Evolutionary conservation across 2,888 invertebrate species (phyloP).

Genomic region (Caradrina kadenii): DNA sequence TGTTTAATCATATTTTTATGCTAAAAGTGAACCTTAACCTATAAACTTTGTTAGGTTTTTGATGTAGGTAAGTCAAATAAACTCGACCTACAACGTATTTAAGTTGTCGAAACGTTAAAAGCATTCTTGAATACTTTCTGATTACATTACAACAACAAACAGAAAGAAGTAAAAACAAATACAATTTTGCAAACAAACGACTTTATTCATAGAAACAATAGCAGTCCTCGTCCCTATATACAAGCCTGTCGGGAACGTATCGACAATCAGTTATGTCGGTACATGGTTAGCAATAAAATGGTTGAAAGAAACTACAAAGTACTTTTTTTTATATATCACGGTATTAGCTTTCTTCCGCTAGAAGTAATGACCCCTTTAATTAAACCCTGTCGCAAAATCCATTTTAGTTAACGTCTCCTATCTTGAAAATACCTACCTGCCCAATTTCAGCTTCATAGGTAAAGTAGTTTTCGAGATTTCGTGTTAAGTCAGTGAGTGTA

Average conservation of each 20-base stretch:
- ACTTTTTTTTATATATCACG: too few relatives aligned
- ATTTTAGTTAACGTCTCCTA: too few relatives aligned
- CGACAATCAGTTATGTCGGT: conserved; percentile 4
- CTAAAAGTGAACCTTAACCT: not conserved
- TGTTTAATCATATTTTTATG: not conserved
- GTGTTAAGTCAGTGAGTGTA: too few relatives aligned
- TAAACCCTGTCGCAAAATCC: too few relatives aligned
- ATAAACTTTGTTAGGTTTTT: conserved; percentile 1
- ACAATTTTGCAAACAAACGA: conserved; percentile 28
- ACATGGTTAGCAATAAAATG: not conserved
- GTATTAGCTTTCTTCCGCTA: too few relatives aligned
- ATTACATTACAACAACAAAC: conserved; percentile 41
- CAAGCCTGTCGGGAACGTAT: conserved; percentile 18
- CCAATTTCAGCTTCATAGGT: too few relatives aligned
- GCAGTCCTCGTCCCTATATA: not conserved
- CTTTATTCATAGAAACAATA: conserved; percentile 39
- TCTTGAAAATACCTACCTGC: too few relatives aligned
- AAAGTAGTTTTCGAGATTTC: too few relatives aligned
- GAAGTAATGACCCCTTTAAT: too few relatives aligned
- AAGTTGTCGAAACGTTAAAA: conserved; percentile 34
- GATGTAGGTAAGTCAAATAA: not conserved
- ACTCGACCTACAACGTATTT: conserved; percentile 16
- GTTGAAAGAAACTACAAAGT: not conserved
- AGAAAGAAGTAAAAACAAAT: conserved; percentile 23
- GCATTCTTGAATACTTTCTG: conserved; percentile 38